Percentiles rank a stretch among this genome's conserved stretches.
Conservation (phyloP, 2,888 invertebrate species). For the Saturnia japonica region DNA sequence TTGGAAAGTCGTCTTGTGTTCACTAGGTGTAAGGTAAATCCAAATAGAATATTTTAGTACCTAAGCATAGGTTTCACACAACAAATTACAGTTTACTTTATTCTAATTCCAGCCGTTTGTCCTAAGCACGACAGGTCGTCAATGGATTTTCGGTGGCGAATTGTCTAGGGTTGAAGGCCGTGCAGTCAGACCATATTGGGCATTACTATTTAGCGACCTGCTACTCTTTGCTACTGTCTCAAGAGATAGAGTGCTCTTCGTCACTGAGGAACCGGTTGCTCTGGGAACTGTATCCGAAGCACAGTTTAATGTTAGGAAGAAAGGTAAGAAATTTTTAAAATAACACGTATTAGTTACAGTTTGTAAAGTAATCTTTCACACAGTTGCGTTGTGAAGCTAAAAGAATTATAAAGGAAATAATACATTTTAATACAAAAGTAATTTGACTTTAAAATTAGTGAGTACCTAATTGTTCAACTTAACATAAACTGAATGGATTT, state of each 20-base stretch:
- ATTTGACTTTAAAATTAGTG: not conserved
- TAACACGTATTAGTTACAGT: not conserved
- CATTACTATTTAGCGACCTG: slow-evolving; percentile 91
- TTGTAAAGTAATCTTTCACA: not conserved
- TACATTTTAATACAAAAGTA: too few species aligned
- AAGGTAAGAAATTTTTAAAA: slow-evolving; percentile 75
- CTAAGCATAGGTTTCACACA: not conserved
- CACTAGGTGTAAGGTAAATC: slow-evolving; percentile 90
- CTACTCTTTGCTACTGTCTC: slow-evolving; percentile 93
- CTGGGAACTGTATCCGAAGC: slow-evolving; percentile 90
- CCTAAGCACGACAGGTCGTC: slow-evolving; percentile 90
- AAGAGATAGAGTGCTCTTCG: slow-evolving; percentile 92
- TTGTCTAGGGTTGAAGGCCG: slow-evolving; percentile 91
- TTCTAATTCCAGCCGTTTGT: slow-evolving; percentile 86
- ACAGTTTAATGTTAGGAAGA: slow-evolving; percentile 92
- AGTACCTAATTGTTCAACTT: not conserved
- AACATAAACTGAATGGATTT: too few species aligned
- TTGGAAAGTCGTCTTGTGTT: slow-evolving; percentile 93
- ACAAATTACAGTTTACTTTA: not conserved
- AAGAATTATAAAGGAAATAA: not conserved
- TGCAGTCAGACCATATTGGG: slow-evolving; percentile 92
- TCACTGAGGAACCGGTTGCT: slow-evolving; percentile 92
- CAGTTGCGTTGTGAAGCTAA: not conserved
- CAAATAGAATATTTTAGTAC: too few species aligned
- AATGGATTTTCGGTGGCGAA: slow-evolving; percentile 95